Evolutionary conservation across 2,797 vertebrate genomes (phyloP).

Genomic region (Pseudochaenichthys georgianus): DNA sequence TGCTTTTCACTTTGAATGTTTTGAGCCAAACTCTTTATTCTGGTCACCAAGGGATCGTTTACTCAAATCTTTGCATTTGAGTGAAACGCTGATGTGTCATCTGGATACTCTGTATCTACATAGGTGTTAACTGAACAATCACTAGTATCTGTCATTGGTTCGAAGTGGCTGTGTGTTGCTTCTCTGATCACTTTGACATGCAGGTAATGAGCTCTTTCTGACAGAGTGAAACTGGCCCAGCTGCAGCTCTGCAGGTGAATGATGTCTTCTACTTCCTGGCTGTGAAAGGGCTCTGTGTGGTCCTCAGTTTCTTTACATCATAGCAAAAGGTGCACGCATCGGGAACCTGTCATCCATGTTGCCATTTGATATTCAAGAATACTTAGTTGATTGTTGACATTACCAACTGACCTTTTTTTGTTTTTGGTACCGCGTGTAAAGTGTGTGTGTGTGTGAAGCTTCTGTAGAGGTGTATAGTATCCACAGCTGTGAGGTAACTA

Average conservation of each 20-base stretch:
- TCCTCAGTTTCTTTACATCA: constrained; percentile 82
- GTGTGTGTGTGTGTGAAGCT: constrained; percentile 54
- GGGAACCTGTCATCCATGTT: constrained; percentile 71
- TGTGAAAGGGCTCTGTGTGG: constrained; percentile 83
- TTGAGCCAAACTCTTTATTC: not conserved
- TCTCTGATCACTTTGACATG: constrained; percentile 68
- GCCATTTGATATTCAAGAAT: constrained; percentile 78
- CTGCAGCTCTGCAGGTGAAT: constrained; percentile 75
- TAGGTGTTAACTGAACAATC: constrained; percentile 49
- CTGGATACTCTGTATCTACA: not conserved
- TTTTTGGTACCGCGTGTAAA: constrained; percentile 50
- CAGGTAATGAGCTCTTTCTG: constrained; percentile 75
- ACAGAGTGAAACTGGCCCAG: constrained; percentile 80
- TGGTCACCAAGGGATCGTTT: not conserved
- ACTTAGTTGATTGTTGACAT: constrained; percentile 76
- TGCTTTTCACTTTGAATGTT: constrained; percentile 4
- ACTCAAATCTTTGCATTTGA: constrained; percentile 2
- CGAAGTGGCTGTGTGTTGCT: constrained; percentile 60
- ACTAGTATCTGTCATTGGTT: constrained; percentile 42
- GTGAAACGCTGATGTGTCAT: not conserved
- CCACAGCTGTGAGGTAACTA: constrained; percentile 81
- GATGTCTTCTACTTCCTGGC: constrained; percentile 72
- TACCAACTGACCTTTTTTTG: constrained; percentile 77
- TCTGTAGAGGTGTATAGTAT: constrained; percentile 76
- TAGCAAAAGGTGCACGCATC: constrained; percentile 62